These are phyloP conservation scores for Notiomystis cincta DNA, from an alignment of 2,113 vertebrate species.

Conservation along the genomic window DNA sequence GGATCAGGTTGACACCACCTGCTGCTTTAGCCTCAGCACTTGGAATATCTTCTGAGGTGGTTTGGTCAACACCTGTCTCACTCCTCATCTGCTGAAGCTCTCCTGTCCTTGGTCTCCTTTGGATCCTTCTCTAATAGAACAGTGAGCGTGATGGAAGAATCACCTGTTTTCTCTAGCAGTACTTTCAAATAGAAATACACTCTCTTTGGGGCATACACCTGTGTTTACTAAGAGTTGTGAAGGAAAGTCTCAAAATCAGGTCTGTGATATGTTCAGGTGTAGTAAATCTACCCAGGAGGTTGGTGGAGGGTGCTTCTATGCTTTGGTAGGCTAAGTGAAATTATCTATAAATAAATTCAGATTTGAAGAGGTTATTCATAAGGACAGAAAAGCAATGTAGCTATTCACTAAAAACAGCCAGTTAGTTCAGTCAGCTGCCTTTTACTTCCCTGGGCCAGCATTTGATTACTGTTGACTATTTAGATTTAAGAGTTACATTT, in stretches of 20 bases:
- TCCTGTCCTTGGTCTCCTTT: background rate
- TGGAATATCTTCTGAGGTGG: conserved; percentile 1
- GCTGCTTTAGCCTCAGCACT: conserved; percentile 28
- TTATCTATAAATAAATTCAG: background rate
- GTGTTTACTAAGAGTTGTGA: background rate
- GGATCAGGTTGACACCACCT: conserved; percentile 44
- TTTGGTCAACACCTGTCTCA: background rate
- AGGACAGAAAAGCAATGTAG: background rate
- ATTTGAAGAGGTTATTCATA: background rate
- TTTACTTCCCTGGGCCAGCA: background rate
- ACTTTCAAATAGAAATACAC: background rate
- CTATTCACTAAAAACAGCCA: background rate
- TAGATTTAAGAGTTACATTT: background rate
- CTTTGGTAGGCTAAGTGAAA: background rate
- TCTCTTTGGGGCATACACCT: background rate
- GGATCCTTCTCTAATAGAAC: background rate
- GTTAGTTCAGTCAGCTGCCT: background rate
- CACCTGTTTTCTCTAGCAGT: background rate
- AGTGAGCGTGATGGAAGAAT: background rate
- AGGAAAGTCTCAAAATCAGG: background rate
- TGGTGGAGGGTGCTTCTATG: background rate
- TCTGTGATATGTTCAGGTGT: background rate
- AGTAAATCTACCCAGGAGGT: background rate
- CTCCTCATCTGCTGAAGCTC: background rate
- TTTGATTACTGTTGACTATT: background rate